Conservation (phyloP, 2,797 vertebrate species). For the Anas capensis region DNA sequence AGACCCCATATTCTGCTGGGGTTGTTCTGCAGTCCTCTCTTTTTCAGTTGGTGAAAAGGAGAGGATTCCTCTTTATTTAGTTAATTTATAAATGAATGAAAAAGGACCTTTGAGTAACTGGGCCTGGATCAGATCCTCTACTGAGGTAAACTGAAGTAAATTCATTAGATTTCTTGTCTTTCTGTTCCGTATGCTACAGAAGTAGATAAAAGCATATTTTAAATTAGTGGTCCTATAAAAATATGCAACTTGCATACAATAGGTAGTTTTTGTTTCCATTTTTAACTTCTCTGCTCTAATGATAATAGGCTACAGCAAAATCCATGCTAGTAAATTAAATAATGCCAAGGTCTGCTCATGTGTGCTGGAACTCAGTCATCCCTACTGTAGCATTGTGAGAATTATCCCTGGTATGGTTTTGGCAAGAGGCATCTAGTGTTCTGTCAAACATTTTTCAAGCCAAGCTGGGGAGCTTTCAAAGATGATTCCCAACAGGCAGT, state of each 20-base stretch:
- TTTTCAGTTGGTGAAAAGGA: not conserved
- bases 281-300: not conserved
- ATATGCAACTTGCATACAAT: not conserved
- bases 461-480: not conserved
- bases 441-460: not conserved
- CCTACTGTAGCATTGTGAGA: not conserved
- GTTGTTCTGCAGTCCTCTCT: not conserved
- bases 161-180: not conserved
- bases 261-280: not conserved
- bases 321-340: not conserved
- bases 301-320: not conserved
- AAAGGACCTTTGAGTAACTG: not conserved
- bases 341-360: not conserved
- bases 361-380: not conserved
- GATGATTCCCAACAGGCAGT: not conserved
- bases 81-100: not conserved
- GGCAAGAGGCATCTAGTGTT: not conserved
- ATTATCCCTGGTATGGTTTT: not conserved
- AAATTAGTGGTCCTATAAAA: not conserved
- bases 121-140: not conserved
- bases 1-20: too few species aligned
- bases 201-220: not conserved
- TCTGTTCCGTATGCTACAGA: not conserved
- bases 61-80: not conserved
- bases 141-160: not conserved